Percentiles rank a stretch among this genome's conserved stretches.
phyloP scores from a whole-genome alignment of 2,113 vertebrate species.

The Cyanoderma ruficeps region DNA sequence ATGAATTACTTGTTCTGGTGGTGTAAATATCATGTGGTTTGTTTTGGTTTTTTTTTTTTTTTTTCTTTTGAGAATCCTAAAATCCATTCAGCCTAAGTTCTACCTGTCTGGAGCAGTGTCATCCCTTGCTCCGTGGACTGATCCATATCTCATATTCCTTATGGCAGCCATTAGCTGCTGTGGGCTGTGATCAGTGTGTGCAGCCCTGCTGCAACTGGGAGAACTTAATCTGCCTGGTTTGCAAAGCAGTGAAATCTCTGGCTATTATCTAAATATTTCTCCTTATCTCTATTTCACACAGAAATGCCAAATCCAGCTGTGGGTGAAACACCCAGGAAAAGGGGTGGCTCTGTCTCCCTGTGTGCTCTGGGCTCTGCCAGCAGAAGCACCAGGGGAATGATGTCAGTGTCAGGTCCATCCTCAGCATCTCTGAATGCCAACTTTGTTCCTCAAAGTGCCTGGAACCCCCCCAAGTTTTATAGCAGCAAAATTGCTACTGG shows the following conservation, averaged over 20 bases:
- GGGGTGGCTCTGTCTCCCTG: background rate
- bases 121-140: background rate
- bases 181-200: background rate
- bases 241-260: background rate
- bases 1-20: background rate
- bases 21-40: background rate
- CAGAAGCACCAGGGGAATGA: background rate
- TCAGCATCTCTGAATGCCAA: background rate
- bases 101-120: background rate
- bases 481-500: background rate
- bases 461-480: background rate
- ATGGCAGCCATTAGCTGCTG: slow-evolving; percentile 50
- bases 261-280: background rate
- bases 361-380: background rate
- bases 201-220: background rate
- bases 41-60: background rate
- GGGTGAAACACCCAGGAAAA: background rate
- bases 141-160: background rate
- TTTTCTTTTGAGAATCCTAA: background rate
- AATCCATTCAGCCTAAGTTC: background rate
- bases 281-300: background rate
- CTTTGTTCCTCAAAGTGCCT: background rate
- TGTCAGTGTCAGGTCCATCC: background rate
- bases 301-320: background rate
- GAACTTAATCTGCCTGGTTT: background rate